These are phyloP conservation scores for Teleiodes luculella DNA, from an alignment of 2,888 invertebrate genomes.

Conservation along the genomic window DNA sequence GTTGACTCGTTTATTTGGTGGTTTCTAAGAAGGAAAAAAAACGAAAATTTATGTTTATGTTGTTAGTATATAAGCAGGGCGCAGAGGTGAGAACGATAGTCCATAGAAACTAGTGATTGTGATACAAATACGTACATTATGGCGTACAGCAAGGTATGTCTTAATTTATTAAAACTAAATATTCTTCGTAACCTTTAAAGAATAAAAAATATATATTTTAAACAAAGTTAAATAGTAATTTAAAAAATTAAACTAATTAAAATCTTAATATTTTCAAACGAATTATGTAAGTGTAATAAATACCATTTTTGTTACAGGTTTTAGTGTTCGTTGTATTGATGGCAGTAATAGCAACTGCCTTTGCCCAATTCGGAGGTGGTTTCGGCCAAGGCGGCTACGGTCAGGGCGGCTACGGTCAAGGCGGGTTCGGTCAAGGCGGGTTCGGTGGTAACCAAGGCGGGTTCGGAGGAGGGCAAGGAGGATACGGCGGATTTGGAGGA, in stretches of 20 bases:
- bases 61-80: neutral
- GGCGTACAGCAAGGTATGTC: neutral
- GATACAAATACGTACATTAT: no score
- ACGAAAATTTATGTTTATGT: neutral
- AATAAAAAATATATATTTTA: no score
- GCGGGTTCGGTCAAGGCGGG: slow-evolving; percentile 3
- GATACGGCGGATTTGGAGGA: slow-evolving; percentile 8
- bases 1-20: slow-evolving; percentile 5
- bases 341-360: slow-evolving; percentile 29
- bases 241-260: no score
- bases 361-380: slow-evolving; percentile 23
- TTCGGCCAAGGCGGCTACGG: slow-evolving; percentile 32
- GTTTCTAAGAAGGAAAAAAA: neutral
- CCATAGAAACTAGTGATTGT: neutral
- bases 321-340: slow-evolving; percentile 31
- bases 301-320: slow-evolving; percentile 27
- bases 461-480: slow-evolving; percentile 11
- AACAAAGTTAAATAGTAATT: no score
- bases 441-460: neutral
- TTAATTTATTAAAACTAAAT: no score
- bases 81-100: neutral
- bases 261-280: no score
- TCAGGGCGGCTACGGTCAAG: slow-evolving; percentile 15
- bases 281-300: no score
- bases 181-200: no score